phyloP scores from a whole-genome alignment of 92 coral and sea anemone genomes.

The Meandrina meandrites region DNA sequence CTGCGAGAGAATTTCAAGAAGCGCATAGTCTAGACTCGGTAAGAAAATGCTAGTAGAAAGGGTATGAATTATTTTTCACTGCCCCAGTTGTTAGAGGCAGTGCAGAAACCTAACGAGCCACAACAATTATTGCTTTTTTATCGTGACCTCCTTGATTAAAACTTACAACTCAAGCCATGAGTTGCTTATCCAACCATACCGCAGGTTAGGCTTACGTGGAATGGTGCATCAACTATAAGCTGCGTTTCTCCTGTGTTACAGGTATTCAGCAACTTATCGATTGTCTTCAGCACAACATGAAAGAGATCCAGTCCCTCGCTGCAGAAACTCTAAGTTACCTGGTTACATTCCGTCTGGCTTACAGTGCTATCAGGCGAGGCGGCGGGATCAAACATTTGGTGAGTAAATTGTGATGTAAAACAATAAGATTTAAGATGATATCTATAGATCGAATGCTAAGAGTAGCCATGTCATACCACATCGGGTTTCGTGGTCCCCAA shows the following conservation, averaged over 20 bases:
- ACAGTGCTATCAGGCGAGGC: slow-evolving; percentile 55
- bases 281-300: slow-evolving; percentile 67
- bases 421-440: background rate
- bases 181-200: too few relatives aligned
- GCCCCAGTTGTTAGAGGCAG: too few relatives aligned
- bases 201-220: too few relatives aligned
- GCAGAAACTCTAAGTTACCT: slow-evolving; percentile 68
- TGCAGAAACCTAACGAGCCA: too few relatives aligned
- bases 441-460: too few relatives aligned
- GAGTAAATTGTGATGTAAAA: slow-evolving; percentile 18
- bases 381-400: slow-evolving; percentile 80
- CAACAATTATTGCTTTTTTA: too few relatives aligned
- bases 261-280: slow-evolving; percentile 83
- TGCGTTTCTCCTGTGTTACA: slow-evolving; percentile 3
- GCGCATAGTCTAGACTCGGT: too few relatives aligned
- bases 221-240: background rate
- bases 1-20: too few relatives aligned
- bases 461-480: background rate
- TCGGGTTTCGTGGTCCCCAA: background rate
- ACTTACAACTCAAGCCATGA: too few relatives aligned
- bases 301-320: slow-evolving; percentile 77
- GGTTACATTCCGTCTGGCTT: slow-evolving; percentile 75
- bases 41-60: too few relatives aligned
- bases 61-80: too few relatives aligned
- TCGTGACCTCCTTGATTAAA: too few relatives aligned